Conservation (phyloP, 1,140 invertebrate genomes). For the Palaemon carinicauda region DNA sequence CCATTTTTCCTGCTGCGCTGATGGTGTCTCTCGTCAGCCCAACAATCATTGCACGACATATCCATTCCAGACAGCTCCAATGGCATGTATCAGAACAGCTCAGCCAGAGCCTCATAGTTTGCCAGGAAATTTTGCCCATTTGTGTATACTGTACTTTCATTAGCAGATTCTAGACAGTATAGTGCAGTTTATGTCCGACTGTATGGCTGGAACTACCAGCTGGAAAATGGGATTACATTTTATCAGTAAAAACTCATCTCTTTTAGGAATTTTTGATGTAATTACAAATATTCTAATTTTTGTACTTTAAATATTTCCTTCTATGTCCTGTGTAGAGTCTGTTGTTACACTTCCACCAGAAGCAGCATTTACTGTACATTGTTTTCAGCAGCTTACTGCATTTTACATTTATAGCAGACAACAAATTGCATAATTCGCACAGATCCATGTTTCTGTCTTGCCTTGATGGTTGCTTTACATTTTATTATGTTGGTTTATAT, state of each 20-base stretch:
- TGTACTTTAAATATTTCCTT: conserved; percentile 35
- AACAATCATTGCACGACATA: not conserved
- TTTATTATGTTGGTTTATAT: conserved; percentile 19
- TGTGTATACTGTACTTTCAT: conserved; percentile 30
- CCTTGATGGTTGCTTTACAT: conserved; percentile 20
- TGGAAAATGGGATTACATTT: conserved; percentile 29
- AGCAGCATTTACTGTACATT: conserved; percentile 25
- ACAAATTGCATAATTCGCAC: conserved; percentile 34
- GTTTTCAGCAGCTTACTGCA: not conserved
- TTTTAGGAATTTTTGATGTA: conserved; percentile 25
- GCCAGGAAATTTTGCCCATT: conserved; percentile 22
- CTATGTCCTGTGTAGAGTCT: conserved; percentile 29
- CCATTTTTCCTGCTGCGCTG: not conserved
- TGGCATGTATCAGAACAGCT: not conserved
- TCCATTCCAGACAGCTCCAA: conserved; percentile 23
- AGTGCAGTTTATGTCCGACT: conserved; percentile 23
- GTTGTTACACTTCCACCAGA: conserved; percentile 25
- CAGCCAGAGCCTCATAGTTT: not conserved
- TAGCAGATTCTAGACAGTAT: conserved; percentile 21
- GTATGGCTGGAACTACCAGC: conserved; percentile 24
- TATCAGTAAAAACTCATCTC: conserved; percentile 23
- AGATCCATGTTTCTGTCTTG: conserved; percentile 32
- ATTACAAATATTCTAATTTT: conserved; percentile 20
- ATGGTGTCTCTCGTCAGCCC: not conserved
- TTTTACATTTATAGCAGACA: conserved; percentile 23